Evolutionary conservation across 2,797 vertebrate genomes (phyloP).

Genomic region (Melanogrammus aeglefinus): DNA sequence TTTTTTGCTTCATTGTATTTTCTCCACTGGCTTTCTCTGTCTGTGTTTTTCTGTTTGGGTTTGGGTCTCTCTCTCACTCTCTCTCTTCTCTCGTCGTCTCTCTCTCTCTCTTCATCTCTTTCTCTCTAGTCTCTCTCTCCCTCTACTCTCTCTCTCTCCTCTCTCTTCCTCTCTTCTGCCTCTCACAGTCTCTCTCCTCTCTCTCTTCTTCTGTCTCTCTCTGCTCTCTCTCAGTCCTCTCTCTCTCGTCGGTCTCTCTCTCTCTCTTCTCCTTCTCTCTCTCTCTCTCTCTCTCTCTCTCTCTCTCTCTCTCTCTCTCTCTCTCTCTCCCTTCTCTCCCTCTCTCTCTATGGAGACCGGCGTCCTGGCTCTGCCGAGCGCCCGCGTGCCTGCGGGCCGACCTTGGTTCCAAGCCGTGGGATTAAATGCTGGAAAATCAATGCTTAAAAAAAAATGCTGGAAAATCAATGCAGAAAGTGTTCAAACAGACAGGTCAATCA

Average conservation of each 20-base stretch:
- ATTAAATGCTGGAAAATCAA: conserved; percentile 59
- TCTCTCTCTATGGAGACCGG: background rate
- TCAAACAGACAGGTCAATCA: conserved; percentile 42
- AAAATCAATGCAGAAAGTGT: conserved; percentile 60
- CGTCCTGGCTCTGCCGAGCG: no score
- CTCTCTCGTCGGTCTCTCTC: no score
- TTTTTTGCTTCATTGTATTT: background rate
- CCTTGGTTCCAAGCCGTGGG: conserved; percentile 47
- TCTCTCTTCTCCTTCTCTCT: no score
- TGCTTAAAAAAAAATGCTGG: conserved; percentile 40
- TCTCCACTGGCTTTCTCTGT: background rate
- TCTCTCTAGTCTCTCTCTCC: no score
- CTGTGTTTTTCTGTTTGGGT: background rate
- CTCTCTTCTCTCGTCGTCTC: no score
- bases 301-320: no score
- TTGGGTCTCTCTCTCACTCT: background rate
- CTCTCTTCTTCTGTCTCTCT: no score
- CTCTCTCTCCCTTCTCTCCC: background rate
- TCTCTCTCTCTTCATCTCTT: no score
- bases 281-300: no score
- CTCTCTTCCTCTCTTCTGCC: background rate
- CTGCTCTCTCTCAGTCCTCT: no score
- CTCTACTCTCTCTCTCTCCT: no score
- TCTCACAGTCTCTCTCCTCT: no score
- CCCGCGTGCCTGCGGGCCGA: conserved; percentile 14